phyloP scores from a whole-genome alignment of 2,888 invertebrate genomes.

The Plagodis dolabraria region DNA sequence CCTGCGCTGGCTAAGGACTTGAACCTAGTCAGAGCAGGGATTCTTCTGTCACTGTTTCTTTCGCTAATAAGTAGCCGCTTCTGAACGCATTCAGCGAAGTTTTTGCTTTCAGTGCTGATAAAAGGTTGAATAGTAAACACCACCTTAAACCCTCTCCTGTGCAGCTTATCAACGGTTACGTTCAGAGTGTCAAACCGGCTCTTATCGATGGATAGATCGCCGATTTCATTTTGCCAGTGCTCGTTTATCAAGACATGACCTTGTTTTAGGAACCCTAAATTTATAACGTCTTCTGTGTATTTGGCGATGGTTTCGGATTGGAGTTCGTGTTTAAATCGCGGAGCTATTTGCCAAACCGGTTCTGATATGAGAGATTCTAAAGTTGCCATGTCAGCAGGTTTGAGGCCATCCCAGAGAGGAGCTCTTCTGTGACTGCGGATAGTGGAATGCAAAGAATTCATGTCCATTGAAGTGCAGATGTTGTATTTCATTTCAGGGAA shows the following conservation, averaged over 20 bases:
- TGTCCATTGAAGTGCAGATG: slow-evolving; percentile 92
- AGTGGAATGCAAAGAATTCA: slow-evolving; percentile 90
- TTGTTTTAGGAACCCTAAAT: slow-evolving; percentile 89
- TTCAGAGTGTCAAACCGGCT: slow-evolving; percentile 91
- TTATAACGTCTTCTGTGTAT: slow-evolving; percentile 93
- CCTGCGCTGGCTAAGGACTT: slow-evolving; percentile 92
- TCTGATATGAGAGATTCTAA: slow-evolving; percentile 91
- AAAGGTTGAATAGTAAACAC: slow-evolving; percentile 96
- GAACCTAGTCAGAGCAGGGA: slow-evolving; percentile 93
- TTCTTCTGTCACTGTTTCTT: slow-evolving; percentile 89
- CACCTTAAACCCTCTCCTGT: slow-evolving; percentile 93
- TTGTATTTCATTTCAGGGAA: slow-evolving; percentile 92
- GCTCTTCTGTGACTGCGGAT: slow-evolving; percentile 88
- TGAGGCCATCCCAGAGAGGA: slow-evolving; percentile 93
- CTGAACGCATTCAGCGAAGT: slow-evolving; percentile 92
- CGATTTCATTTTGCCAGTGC: slow-evolving; percentile 93
- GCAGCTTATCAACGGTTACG: slow-evolving; percentile 91
- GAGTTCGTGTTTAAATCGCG: slow-evolving; percentile 86
- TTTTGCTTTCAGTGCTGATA: slow-evolving; percentile 93
- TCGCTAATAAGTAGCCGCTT: slow-evolving; percentile 92
- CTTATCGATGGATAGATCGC: slow-evolving; percentile 93
- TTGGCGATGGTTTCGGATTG: slow-evolving; percentile 90
- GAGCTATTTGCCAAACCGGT: slow-evolving; percentile 94
- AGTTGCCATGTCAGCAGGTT: slow-evolving; percentile 89
- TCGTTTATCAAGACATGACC: slow-evolving; percentile 92